Evolutionary conservation across 2,888 invertebrate species (phyloP).

Genomic region (Yponomeuta sedellus): DNA sequence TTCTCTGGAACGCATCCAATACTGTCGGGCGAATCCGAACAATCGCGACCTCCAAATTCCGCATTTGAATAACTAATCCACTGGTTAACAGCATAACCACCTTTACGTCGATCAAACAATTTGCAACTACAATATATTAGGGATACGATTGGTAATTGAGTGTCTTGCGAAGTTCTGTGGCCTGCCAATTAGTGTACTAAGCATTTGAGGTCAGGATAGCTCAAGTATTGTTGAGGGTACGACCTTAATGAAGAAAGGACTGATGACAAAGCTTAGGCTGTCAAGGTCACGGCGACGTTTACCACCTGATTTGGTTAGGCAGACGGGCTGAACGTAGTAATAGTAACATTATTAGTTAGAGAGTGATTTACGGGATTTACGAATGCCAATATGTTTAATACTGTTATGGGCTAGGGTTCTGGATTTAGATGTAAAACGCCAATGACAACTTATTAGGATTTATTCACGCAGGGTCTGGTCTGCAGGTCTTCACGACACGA

Average conservation of each 20-base stretch:
- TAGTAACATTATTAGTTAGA: neutral
- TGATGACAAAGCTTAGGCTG: slow-evolving; percentile 53
- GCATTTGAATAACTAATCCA: slow-evolving; percentile 54
- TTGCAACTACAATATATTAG: neutral
- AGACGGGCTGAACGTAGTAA: neutral
- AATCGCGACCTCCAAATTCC: slow-evolving; percentile 70
- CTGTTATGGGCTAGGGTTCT: too few relatives aligned
- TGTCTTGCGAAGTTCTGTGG: slow-evolving; percentile 28
- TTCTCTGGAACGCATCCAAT: slow-evolving; percentile 72
- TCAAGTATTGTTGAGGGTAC: slow-evolving; percentile 52
- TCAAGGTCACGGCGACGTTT: slow-evolving; percentile 57
- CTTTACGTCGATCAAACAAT: slow-evolving; percentile 22
- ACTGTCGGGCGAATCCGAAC: slow-evolving; percentile 53
- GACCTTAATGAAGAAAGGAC: slow-evolving; percentile 66
- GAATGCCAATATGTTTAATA: too few relatives aligned
- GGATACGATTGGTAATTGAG: slow-evolving; percentile 21
- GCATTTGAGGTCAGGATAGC: slow-evolving; percentile 56
- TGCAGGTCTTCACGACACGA: too few relatives aligned
- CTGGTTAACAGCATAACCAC: slow-evolving; percentile 32
- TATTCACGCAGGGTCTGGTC: too few relatives aligned
- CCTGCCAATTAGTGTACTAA: slow-evolving; percentile 51
- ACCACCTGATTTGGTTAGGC: slow-evolving; percentile 30
- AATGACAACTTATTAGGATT: too few relatives aligned
- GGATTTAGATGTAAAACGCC: too few relatives aligned
- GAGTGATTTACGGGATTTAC: too few relatives aligned